Base-by-base conservation (phyloP, 2,113 vertebrate genomes). In the Colaptes auratus region DNA sequence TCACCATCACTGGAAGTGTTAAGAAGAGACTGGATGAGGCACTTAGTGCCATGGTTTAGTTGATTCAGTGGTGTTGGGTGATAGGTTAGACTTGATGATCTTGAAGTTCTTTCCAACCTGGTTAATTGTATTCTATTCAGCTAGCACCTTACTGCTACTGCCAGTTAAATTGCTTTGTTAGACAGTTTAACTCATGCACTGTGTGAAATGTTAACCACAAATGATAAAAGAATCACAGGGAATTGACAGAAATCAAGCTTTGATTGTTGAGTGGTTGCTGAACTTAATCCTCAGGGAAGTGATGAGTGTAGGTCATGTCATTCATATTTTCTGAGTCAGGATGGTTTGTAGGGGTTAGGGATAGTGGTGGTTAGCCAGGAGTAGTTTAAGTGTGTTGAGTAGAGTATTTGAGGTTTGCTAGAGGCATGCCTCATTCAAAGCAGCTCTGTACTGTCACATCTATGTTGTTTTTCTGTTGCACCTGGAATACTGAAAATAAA, bases 391-490 rank as follows among this genome's bases (percentile, higher is more conserved):
- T 71, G 14, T 76, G 33, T 61, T n/a, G 4, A 5, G 10, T 69
- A 56, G 42, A 67, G 16, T 65, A n/a, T 73, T 39, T 48, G 52
- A 61, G 31, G 7, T 12, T 70, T 39, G 42, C 16, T 15, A 58
- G 27, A 39, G 39, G 39, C 39, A 39, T 39, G 39, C 39, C 39
- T 39, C 39, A 39, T 75, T 59, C 25, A 35, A 64, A 58, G 15
- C 31, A 64, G 20, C 0, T 82, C 44, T 2, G 0, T 86, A 11
- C 35, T 42, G 52, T 61, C 33, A 30, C 0, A 0, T 42, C 46
- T 72, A 2, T 1, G 0, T 33, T 52, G 27, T 11, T 44, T 20
- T 82, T 72, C 78, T 86, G 23, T 82, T 92, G 69, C 7, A 44
- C 14, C 6, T 72, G 23, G n/a, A 61, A n/a, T 79, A 61, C 2